These are phyloP conservation scores for Drosophila meridionalis DNA, from an alignment of 2,888 invertebrate species.

Conservation along the genomic window DNA sequence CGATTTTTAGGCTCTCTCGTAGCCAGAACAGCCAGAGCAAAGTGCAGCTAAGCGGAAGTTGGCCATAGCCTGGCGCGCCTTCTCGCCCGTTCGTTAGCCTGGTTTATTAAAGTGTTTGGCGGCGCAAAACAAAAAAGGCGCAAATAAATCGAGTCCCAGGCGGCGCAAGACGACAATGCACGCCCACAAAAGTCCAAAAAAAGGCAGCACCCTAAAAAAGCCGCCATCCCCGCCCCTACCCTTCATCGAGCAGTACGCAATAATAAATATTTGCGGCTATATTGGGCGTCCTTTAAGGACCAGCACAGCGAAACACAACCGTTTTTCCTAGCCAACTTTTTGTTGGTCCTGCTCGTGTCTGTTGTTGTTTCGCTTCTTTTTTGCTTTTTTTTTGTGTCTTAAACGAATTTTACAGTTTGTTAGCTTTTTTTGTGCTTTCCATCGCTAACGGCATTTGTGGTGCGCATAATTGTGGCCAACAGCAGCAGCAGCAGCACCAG, in stretches of 20 bases:
- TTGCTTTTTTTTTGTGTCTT: conserved; percentile 20
- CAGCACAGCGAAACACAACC: conserved; percentile 12
- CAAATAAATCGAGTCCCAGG: conserved; percentile 49
- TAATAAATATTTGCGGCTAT: conserved; percentile 75
- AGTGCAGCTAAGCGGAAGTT: conserved; percentile 69
- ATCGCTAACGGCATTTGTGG: conserved; percentile 65
- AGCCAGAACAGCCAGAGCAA: conserved; percentile 26
- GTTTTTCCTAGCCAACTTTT: conserved; percentile 25
- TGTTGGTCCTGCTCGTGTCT: background rate
- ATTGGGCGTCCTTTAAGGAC: conserved; percentile 48
- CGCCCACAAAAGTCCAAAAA: conserved; percentile 18
- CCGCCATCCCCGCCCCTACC: background rate
- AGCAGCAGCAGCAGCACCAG: conserved; percentile 26
- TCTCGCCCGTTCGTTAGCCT: conserved; percentile 57
- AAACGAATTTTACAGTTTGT: conserved; percentile 71
- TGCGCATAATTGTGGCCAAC: conserved; percentile 68
- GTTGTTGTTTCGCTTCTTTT: conserved; percentile 14
- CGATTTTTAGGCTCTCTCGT: conserved; percentile 21
- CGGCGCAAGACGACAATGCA: conserved; percentile 22
- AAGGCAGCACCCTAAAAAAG: conserved; percentile 14
- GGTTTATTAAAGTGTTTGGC: conserved; percentile 69
- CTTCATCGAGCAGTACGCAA: conserved; percentile 44
- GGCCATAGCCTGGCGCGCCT: conserved; percentile 46
- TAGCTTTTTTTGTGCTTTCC: conserved; percentile 30
- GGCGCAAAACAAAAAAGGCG: conserved; percentile 36